Base-by-base conservation (phyloP, 2,888 invertebrate genomes). In the Pinctada fucata region DNA sequence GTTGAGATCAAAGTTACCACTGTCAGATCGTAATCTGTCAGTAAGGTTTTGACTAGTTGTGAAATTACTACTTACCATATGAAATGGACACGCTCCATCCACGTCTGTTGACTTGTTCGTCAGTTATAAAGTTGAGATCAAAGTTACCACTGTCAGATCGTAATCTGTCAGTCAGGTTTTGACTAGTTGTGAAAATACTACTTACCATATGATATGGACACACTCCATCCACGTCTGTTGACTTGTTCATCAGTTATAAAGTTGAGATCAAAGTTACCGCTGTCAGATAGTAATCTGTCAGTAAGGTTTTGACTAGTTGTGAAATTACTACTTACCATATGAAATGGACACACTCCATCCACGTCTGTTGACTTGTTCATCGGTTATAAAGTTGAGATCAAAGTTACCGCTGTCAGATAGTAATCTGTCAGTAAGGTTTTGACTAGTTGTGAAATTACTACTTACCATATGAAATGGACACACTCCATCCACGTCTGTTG, bases 331-430 rank as follows among this genome's bases (percentile, higher is more conserved):
- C 82, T 77, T 82, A 89, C 89, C 87, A 83, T 80, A 88, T 71
- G 90, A 90, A 64, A 88, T 81, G 52, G 86, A 79, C 48, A 86
- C 86, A 65, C 83, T 81, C 90, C 90, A 89, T 16, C 88, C 88
- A 2, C 78, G 45, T 74, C 79, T 83, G 64, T 83, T 76, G 6
- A 87, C 82, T 52, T 83, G 82, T 51, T 79, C 77, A 74, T 90
- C 89, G 8, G 87, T 78, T 6, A 67, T 74, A 79, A 90, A 90
- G 2, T 74, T 71, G 52, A 89, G 75, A 13, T 79, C n/a, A 76
- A 86, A 87, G 75, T 84, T 78, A 64, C 87, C 84, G 51, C n/a
- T 74, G 45, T 67, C 66, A 2, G 86, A 85, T 47, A 47, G 73
- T 3, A 52, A 10, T 58, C 72, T 72, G 45, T n/a, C n/a, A n/a